Evolutionary conservation across 2,888 invertebrate species (phyloP), one percentile per base, ranked within the genome.

Genomic region (Idaea aversata): DNA sequence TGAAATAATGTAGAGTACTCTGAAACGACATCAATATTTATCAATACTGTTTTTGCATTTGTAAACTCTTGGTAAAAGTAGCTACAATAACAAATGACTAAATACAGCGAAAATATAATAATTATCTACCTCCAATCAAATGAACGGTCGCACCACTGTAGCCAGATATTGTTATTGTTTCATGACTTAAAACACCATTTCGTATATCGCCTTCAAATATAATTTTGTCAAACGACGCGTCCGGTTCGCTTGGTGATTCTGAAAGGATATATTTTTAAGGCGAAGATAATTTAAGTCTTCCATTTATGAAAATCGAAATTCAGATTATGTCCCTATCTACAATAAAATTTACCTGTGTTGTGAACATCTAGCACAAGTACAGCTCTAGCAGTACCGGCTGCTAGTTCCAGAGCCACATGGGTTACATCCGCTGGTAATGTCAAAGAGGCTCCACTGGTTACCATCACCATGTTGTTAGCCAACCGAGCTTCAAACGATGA

Each of bases 321-420:
- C 1, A 1, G 25, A 25, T 25, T 25, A 25, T 25, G 25, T 25
- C 3, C 25, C 6, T 36, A 36, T 58, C n/a, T 57, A 10, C 4
- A 5, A 38, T 59, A 16, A 38, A 34, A 61, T 38, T 57, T 67
- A 76, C 80, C 77, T 69, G 72, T 61, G 66, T 68, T 63, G 36
- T 63, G 15, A 15, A 81, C 68, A n/a, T 61, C 65, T 5, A 76
- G 65, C 57, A 77, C 68, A 1, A 91, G 79, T 3, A 87, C 87
- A n/a, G 89, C 77, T 47, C 76, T 75, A 5, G 86, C 87, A 6
- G 68, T 64, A 5, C 69, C 80, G 4, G 84, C 86, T 5, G 75
- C 78, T 7, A 91, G 76, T 69, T 87, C 86, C 61, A 91, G 67
- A 5, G 77, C 72, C 4, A 88, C 72, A 59, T 75, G 75, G 0